These are phyloP conservation scores for Rallus crepitans DNA, from an alignment of 2,797 vertebrate species.

Conservation along the genomic window DNA sequence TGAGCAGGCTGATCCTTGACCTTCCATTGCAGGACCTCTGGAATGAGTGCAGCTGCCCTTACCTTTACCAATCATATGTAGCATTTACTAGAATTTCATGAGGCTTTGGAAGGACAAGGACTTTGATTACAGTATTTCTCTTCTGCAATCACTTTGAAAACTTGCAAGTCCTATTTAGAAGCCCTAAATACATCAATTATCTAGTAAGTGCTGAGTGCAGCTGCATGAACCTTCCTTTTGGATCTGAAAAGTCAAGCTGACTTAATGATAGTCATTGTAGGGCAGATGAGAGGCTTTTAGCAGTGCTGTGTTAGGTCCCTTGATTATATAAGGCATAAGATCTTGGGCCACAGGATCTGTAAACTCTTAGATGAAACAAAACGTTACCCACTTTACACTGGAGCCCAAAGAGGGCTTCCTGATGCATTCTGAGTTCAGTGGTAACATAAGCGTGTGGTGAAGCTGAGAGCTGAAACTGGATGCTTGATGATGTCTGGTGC, in stretches of 20 bases:
- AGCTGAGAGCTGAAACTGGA: neutral
- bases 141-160: conserved; percentile 32
- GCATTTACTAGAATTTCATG: conserved; percentile 5
- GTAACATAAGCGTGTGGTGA: neutral
- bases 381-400: neutral
- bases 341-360: neutral
- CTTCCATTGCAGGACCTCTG: neutral
- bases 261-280: conserved; percentile 9
- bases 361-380: conserved; percentile 17
- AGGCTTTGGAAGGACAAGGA: conserved; percentile 20
- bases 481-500: neutral
- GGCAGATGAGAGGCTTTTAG: conserved; percentile 12
- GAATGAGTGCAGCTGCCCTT: neutral
- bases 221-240: conserved; percentile 34
- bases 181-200: conserved; percentile 45
- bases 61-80: neutral
- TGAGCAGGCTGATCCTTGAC: neutral
- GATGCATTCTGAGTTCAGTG: neutral
- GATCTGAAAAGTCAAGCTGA: conserved; percentile 25
- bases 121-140: conserved; percentile 39
- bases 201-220: conserved; percentile 35
- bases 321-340: neutral
- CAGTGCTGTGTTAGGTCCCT: neutral
- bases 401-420: neutral
- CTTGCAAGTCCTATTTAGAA: conserved; percentile 49